Conservation (phyloP, 2,888 invertebrate species). For the Mythimna impura region DNA sequence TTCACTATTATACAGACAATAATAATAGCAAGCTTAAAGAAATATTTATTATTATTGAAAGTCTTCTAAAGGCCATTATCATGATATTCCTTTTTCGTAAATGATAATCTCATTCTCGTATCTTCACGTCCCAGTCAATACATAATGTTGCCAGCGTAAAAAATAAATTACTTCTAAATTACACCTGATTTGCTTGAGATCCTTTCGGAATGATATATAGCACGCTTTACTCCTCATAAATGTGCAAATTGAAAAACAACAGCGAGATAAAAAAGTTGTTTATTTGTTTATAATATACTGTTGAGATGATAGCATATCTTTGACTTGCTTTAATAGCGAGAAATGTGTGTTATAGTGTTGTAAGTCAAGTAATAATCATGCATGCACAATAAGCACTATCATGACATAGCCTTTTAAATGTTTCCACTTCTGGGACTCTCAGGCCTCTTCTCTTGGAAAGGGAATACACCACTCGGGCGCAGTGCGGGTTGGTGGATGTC, state of each 20-base stretch:
- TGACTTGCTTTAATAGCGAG: slow-evolving; percentile 4
- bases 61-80: background rate
- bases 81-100: slow-evolving; percentile 18
- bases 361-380: background rate
- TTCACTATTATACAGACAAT: too few species aligned
- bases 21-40: too few species aligned
- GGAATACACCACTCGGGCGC: too few species aligned
- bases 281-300: slow-evolving; percentile 17
- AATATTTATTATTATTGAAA: background rate
- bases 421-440: too few species aligned
- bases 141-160: slow-evolving; percentile 14
- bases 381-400: too few species aligned
- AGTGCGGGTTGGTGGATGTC: too few species aligned
- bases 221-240: slow-evolving; percentile 37
- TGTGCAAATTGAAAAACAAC: slow-evolving; percentile 31
- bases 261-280: slow-evolving; percentile 8
- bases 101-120: slow-evolving; percentile 8
- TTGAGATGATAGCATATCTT: slow-evolving; percentile 24
- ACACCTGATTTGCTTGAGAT: slow-evolving; percentile 26
- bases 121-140: slow-evolving; percentile 23
- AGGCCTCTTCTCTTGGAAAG: too few species aligned
- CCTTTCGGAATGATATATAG: slow-evolving; percentile 26
- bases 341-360: background rate
- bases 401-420: too few species aligned
- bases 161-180: slow-evolving; percentile 31